A percentile compares a stretch with the other conserved stretches of the same genome.
Conservation (phyloP, 2,888 invertebrate genomes). For the Priocnemis perturbator region DNA sequence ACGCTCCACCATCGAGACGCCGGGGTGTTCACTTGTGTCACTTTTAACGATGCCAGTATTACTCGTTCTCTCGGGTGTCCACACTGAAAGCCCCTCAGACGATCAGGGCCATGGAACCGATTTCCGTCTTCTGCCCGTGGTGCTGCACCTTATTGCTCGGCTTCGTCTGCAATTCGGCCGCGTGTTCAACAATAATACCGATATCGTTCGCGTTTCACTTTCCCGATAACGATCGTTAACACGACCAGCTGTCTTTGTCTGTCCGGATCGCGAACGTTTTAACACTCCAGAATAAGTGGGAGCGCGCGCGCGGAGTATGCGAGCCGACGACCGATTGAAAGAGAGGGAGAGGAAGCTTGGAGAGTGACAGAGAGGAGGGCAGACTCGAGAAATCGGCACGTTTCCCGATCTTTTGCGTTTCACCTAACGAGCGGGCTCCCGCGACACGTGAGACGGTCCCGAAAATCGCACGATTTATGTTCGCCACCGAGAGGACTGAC, state of each 20-base stretch:
- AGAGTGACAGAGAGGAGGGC: background rate
- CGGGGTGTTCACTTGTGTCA: conserved; percentile 59
- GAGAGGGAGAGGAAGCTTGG: background rate
- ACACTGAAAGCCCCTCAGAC: background rate
- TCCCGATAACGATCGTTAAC: background rate
- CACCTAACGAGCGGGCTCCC: no score
- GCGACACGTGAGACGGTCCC: no score
- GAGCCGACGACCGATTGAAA: background rate
- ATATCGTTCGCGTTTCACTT: background rate
- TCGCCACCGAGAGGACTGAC: no score
- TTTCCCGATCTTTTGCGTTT: no score
- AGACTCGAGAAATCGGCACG: no score
- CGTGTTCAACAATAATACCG: background rate
- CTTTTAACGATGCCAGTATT: conserved; percentile 64
- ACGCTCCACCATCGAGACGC: conserved; percentile 74
- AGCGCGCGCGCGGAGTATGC: no score
- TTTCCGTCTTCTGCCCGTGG: background rate
- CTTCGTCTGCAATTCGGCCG: no score
- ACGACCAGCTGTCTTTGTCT: background rate
- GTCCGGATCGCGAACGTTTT: background rate
- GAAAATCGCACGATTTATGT: no score
- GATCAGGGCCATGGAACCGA: background rate
- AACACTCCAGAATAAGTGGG: background rate
- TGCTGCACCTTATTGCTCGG: background rate
- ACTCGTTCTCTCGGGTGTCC: conserved; percentile 20